A percentile compares a stretch with the other conserved stretches of the same genome.
Evolutionary conservation across 2,113 vertebrate species (phyloP).

Genomic region (Panthera leo): DNA sequence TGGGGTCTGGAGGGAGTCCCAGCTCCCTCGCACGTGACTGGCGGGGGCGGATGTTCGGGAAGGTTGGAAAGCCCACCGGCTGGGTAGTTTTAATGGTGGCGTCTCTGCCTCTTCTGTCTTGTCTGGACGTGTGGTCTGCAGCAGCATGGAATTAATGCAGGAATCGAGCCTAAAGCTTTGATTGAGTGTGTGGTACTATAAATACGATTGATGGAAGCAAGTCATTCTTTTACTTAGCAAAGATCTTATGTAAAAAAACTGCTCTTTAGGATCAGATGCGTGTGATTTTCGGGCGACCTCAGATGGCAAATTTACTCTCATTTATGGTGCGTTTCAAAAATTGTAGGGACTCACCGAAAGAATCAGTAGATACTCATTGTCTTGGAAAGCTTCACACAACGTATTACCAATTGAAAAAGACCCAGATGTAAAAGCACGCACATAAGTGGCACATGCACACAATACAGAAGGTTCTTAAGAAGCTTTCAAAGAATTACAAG

Average conservation of each 20-base stretch:
- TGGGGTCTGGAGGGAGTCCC: neutral
- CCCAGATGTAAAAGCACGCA: rapidly evolving
- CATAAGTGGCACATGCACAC: neutral
- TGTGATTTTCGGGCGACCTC: neutral
- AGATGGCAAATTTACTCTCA: neutral
- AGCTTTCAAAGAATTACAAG: neutral
- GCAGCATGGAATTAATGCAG: rapidly evolving
- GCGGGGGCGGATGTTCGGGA: too few relatives aligned
- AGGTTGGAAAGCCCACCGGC: neutral
- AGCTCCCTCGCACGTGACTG: neutral
- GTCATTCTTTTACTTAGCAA: neutral
- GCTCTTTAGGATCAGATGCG: neutral
- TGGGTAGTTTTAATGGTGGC: neutral
- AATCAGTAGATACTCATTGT: neutral
- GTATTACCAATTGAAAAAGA: neutral
- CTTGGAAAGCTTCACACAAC: neutral
- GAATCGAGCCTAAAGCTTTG: neutral
- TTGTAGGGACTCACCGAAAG: neutral
- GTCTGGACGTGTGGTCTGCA: rapidly evolving
- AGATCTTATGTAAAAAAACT: neutral
- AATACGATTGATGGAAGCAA: neutral
- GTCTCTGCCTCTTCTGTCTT: neutral
- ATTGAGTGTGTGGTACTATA: rapidly evolving
- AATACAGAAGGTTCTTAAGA: neutral
- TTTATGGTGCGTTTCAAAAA: neutral